phyloP scores from a whole-genome alignment of 2,888 invertebrate genomes.

The Parnassius smintheus region DNA sequence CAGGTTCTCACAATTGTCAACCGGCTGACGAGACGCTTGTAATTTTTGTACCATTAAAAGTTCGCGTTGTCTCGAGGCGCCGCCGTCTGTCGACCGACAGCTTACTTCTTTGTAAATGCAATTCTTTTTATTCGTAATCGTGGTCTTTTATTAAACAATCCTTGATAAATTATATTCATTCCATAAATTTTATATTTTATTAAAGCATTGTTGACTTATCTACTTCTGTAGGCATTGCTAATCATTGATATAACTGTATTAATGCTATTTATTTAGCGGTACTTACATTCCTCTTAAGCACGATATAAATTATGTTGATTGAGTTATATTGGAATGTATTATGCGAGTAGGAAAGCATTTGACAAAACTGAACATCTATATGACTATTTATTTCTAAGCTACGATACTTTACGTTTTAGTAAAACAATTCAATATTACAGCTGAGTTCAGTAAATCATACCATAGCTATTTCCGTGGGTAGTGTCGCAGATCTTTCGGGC shows the following conservation, averaged over 20 bases:
- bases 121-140: slow-evolving; percentile 48
- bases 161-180: slow-evolving; percentile 65
- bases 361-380: slow-evolving; percentile 3
- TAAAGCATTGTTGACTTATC: slow-evolving; percentile 56
- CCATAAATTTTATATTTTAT: slow-evolving; percentile 64
- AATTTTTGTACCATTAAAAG: slow-evolving; percentile 64
- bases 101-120: slow-evolving; percentile 48
- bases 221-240: slow-evolving; percentile 27
- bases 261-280: slow-evolving; percentile 59
- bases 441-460: slow-evolving; percentile 57
- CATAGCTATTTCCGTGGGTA: slow-evolving; percentile 57
- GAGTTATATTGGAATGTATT: slow-evolving; percentile 13
- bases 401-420: slow-evolving; percentile 30
- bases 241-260: slow-evolving; percentile 53
- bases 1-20: slow-evolving; percentile 80
- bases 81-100: slow-evolving; percentile 48
- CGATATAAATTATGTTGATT: slow-evolving; percentile 27
- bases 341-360: not conserved
- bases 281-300: slow-evolving; percentile 37
- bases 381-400: slow-evolving; percentile 5
- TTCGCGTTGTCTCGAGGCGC: slow-evolving; percentile 53
- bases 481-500: slow-evolving; percentile 68
- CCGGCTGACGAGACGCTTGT: slow-evolving; percentile 64
- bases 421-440: slow-evolving; percentile 50
- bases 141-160: slow-evolving; percentile 49